Evolutionary conservation across 2,113 vertebrate genomes (phyloP).

Genomic region (Ailuropoda melanoleuca): DNA sequence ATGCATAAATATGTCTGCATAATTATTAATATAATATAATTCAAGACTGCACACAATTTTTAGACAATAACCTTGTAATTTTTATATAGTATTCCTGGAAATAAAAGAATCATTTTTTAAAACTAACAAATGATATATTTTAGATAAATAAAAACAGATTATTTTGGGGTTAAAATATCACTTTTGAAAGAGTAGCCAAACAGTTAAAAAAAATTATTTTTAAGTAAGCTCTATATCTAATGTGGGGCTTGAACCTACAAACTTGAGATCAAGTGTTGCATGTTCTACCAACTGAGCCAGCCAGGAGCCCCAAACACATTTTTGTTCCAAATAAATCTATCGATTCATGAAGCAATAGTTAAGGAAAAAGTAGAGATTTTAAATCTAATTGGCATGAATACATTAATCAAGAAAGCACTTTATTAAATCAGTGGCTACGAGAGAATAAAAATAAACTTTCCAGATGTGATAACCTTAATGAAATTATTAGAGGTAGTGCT

Average conservation of each 20-base stretch:
- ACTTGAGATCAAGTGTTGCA: neutral
- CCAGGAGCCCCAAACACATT: neutral
- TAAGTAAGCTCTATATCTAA: neutral
- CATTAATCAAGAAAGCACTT: slow-evolving; percentile 35
- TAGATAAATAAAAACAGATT: neutral
- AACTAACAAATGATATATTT: neutral
- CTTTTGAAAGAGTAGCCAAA: neutral
- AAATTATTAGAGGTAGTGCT: neutral
- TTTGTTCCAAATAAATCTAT: neutral
- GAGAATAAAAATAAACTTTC: slow-evolving; percentile 23
- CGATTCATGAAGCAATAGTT: neutral
- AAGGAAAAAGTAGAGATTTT: neutral
- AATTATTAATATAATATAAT: neutral
- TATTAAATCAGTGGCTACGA: neutral
- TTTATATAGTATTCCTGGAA: neutral
- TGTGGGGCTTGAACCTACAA: neutral
- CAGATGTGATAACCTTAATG: neutral
- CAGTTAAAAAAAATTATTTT: neutral
- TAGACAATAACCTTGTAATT: neutral
- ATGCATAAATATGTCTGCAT: neutral
- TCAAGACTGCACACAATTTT: neutral
- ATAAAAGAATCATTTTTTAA: neutral
- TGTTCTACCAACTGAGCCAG: neutral
- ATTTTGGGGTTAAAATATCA: neutral
- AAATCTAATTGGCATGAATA: slow-evolving; percentile 19